Conservation (phyloP, 2,797 vertebrate species). For the Alfaro cultratus region DNA sequence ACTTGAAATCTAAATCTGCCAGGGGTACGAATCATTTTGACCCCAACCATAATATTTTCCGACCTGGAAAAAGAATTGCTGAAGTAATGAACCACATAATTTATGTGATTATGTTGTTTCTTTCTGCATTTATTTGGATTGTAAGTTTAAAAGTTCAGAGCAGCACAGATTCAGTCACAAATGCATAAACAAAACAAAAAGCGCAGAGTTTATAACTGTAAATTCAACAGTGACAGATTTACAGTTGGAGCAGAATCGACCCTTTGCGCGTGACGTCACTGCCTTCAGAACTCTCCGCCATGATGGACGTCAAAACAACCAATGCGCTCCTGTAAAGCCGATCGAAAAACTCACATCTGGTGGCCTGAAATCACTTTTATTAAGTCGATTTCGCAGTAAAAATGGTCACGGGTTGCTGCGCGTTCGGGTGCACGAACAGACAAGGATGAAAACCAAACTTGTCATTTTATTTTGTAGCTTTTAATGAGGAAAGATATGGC, state of each 20-base stretch:
- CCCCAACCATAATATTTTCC: not conserved
- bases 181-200: conserved; percentile 58
- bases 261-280: no score
- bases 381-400: no score
- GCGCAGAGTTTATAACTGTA: conserved; percentile 47
- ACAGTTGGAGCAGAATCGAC: conserved; percentile 32
- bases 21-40: not conserved
- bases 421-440: no score
- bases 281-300: no score
- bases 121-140: not conserved
- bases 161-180: conserved; percentile 51
- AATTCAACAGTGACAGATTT: conserved; percentile 35
- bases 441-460: no score
- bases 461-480: no score
- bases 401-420: not conserved
- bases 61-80: not conserved
- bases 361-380: no score
- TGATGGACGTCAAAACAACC: no score
- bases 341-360: no score
- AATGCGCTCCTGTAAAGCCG: no score
- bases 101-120: not conserved
- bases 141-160: conserved; percentile 24
- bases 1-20: not conserved
- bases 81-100: not conserved
- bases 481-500: no score